A percentile compares a stretch with the other conserved stretches of the same genome.
These are phyloP conservation scores for Takifugu flavidus DNA, from an alignment of 2,113 vertebrate genomes.

Conservation along the genomic window DNA sequence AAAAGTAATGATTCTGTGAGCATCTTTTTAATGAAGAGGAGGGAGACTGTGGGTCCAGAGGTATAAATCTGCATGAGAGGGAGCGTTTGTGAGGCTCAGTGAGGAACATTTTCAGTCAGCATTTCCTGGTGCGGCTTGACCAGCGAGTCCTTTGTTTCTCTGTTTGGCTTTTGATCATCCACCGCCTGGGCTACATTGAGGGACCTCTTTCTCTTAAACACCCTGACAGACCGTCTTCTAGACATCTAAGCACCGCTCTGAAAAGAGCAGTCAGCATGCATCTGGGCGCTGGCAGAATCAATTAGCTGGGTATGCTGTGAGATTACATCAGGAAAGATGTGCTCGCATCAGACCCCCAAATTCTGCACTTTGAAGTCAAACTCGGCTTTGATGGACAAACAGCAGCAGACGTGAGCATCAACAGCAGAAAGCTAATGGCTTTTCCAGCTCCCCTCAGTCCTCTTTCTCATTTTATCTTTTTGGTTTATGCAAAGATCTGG, in stretches of 20 bases:
- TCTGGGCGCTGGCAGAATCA: slow-evolving; percentile 43
- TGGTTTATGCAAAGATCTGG: neutral
- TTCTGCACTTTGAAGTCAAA: slow-evolving; percentile 51
- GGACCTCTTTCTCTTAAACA: slow-evolving; percentile 15
- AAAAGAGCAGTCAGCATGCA: slow-evolving; percentile 20
- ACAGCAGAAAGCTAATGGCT: slow-evolving; percentile 3
- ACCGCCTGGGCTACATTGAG: slow-evolving; percentile 19
- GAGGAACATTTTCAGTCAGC: slow-evolving; percentile 17
- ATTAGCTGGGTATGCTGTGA: slow-evolving; percentile 41
- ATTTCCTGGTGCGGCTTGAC: slow-evolving; percentile 29
- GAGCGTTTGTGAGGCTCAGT: neutral
- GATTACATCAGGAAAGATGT: slow-evolving; percentile 41
- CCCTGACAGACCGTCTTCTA: slow-evolving; percentile 25
- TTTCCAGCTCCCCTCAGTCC: neutral
- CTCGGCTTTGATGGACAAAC: slow-evolving; percentile 25
- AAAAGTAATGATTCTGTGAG: too few species aligned
- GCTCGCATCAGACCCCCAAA: slow-evolving; percentile 36
- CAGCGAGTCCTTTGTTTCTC: slow-evolving; percentile 39
- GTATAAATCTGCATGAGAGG: too few species aligned
- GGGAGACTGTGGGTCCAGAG: too few species aligned
- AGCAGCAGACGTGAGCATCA: slow-evolving; percentile 24
- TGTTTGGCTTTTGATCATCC: slow-evolving; percentile 46
- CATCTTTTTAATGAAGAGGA: too few species aligned
- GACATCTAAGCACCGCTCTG: slow-evolving; percentile 15
- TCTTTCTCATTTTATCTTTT: neutral